Evolutionary conservation across 1,140 invertebrate genomes (phyloP).

Genomic region (Diorhabda elongata): DNA sequence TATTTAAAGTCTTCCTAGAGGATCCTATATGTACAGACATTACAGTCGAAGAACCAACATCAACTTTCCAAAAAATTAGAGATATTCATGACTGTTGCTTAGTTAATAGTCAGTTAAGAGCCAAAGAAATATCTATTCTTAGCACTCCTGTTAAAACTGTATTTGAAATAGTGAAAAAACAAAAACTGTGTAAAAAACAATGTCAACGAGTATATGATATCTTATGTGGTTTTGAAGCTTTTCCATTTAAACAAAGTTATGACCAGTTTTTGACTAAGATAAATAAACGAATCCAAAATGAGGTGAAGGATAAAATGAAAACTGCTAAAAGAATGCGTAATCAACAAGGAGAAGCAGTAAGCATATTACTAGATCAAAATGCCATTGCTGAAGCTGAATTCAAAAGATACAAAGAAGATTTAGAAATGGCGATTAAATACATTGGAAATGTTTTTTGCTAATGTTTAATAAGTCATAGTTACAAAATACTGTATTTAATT

Average conservation of each 20-base stretch:
- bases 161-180: slow-evolving; percentile 21
- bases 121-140: slow-evolving; percentile 15
- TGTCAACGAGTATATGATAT: slow-evolving; percentile 35
- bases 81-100: slow-evolving; percentile 31
- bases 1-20: slow-evolving; percentile 21
- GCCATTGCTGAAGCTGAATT: slow-evolving; percentile 22
- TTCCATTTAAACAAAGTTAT: slow-evolving; percentile 18
- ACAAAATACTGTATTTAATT: too few relatives aligned
- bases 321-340: slow-evolving; percentile 29
- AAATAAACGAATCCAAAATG: slow-evolving; percentile 24
- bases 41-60: slow-evolving; percentile 38
- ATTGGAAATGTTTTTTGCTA: slow-evolving; percentile 4
- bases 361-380: slow-evolving; percentile 18
- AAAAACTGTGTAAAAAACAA: slow-evolving; percentile 36
- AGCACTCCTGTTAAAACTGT: slow-evolving; percentile 21
- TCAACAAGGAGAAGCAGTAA: slow-evolving; percentile 2
- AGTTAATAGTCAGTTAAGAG: slow-evolving; percentile 24
- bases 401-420: slow-evolving; percentile 27
- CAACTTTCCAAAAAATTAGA: slow-evolving; percentile 34
- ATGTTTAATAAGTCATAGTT: too few relatives aligned
- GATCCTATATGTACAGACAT: slow-evolving; percentile 30
- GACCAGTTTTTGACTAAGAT: slow-evolving; percentile 25
- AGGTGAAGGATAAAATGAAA: slow-evolving; percentile 26
- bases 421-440: slow-evolving; percentile 27
- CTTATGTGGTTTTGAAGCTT: slow-evolving; percentile 26